Base-by-base conservation (phyloP, 1,140 invertebrate genomes). In the Drosophila tsacasi region DNA sequence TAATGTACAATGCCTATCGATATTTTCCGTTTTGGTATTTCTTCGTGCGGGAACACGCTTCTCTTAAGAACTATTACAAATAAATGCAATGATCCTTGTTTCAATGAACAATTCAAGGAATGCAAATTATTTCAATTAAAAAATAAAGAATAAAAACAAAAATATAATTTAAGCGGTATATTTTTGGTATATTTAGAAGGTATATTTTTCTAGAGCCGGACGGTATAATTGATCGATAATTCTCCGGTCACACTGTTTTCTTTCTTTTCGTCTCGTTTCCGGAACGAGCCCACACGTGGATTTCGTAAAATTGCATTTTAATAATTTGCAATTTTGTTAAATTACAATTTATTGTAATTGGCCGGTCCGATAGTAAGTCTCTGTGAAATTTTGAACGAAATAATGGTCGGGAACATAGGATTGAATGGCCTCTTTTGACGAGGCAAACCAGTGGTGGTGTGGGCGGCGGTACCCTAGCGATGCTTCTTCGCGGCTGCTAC, bases 301-400 rank as follows among this genome's bases (percentile, higher is more conserved):
- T 57, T 57, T 57, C 21, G 54, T 57, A 39, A 57, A 57, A 57
- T 57, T 57, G 54, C 54, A 57, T 39, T 57, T 57, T 57, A 25
- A 7, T 39, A 57, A 57, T 57, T 57, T 57, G 54, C 54, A 57
- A 57, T 57, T 57, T 57, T 8, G 35, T 57, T 57, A 57, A 57
- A 57, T 57, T 57, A 57, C 54, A 57, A 57, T 57, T 57, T 57
- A 57, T 57, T 57, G 54, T 57, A 57, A 57, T 57, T 57, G 54
- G 54, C 54, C 54, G 54, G 54, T 57, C 54, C 54, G 35, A 57
- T 57, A 57, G 54, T 57, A 57, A 57, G 54, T 57, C 25, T 17
- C 35, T n/a, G 54, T 39, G 15, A 57, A 57, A 8, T 39, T 23
- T 25, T 21, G 9, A 39, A 1, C 21, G 37, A 57, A 39, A 39